Percentiles rank a stretch among this genome's conserved stretches.
These are phyloP conservation scores for Tridacna crocea DNA, from an alignment of 2,888 invertebrate species.

Conservation along the genomic window DNA sequence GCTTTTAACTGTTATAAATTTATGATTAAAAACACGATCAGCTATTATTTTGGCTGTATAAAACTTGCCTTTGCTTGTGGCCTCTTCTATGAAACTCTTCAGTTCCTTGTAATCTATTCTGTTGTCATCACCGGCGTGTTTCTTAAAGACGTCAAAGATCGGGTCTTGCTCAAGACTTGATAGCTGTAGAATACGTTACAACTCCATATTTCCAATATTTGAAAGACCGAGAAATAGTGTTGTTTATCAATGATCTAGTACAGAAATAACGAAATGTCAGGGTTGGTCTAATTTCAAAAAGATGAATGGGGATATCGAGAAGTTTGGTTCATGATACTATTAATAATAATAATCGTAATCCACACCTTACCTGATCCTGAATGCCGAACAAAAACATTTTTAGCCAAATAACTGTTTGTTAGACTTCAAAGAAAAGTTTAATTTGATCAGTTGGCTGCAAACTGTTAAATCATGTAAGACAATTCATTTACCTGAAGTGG, in stretches of 20 bases:
- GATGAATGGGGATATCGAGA: background rate
- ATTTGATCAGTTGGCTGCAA: too few species aligned
- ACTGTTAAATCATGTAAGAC: too few species aligned
- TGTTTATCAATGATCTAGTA: background rate
- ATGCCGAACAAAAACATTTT: too few species aligned
- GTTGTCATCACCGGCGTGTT: constrained; percentile 92
- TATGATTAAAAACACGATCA: too few species aligned
- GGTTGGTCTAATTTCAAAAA: constrained; percentile 42
- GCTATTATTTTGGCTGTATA: too few species aligned
- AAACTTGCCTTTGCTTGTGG: constrained; percentile 63
- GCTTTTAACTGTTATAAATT: too few species aligned
- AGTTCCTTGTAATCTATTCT: constrained; percentile 97
- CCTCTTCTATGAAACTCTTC: constrained; percentile 91
- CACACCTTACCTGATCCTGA: too few species aligned
- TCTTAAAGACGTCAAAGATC: constrained; percentile 89
- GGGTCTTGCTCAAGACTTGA: background rate
- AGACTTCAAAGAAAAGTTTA: too few species aligned
- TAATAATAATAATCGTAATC: too few species aligned
- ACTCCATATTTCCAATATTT: background rate
- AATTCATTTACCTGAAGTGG: constrained; percentile 11
- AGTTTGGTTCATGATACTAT: too few species aligned
- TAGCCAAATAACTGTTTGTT: too few species aligned
- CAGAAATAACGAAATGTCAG: too few species aligned
- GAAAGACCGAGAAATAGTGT: background rate
- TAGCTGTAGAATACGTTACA: background rate